phyloP scores from a whole-genome alignment of 2,888 invertebrate species.

The Tenthredo mesomela region DNA sequence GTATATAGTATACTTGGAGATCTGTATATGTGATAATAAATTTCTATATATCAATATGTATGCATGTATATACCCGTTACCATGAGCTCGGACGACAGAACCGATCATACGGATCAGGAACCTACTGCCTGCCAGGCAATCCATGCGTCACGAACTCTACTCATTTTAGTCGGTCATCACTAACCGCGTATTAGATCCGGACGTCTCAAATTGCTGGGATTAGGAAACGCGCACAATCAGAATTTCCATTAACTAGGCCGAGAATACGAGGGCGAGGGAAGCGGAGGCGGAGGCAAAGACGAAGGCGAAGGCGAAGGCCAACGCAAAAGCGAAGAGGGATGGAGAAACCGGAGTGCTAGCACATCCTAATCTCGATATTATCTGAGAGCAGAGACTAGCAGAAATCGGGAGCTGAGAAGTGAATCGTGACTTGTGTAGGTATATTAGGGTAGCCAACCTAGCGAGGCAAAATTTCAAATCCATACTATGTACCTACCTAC shows the following conservation, averaged over 20 bases:
- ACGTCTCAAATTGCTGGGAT: slow-evolving; percentile 69
- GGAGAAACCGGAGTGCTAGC: slow-evolving; percentile 29
- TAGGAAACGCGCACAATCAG: slow-evolving; percentile 72
- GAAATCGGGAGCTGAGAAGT: slow-evolving; percentile 41
- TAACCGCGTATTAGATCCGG: slow-evolving; percentile 46
- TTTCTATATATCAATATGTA: slow-evolving; percentile 17
- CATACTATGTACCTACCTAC: not conserved
- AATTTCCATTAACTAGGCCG: slow-evolving; percentile 73
- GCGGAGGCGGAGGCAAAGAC: not conserved
- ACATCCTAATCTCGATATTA: slow-evolving; percentile 49
- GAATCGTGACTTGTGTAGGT: slow-evolving; percentile 49
- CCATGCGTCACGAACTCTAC: slow-evolving; percentile 41
- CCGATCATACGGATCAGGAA: slow-evolving; percentile 38
- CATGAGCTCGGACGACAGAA: slow-evolving; percentile 10
- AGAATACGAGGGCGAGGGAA: not conserved
- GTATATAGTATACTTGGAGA: not conserved
- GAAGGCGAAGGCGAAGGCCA: not conserved
- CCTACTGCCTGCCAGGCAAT: slow-evolving; percentile 2
- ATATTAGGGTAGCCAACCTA: slow-evolving; percentile 33
- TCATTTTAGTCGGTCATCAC: slow-evolving; percentile 49
- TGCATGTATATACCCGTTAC: slow-evolving; percentile 6
- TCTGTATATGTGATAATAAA: not conserved
- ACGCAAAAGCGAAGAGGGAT: not conserved
- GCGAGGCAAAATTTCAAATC: slow-evolving; percentile 31
- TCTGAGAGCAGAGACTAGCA: slow-evolving; percentile 41